Evolutionary conservation across 2,113 vertebrate species (phyloP).

Genomic region (Natator depressus): DNA sequence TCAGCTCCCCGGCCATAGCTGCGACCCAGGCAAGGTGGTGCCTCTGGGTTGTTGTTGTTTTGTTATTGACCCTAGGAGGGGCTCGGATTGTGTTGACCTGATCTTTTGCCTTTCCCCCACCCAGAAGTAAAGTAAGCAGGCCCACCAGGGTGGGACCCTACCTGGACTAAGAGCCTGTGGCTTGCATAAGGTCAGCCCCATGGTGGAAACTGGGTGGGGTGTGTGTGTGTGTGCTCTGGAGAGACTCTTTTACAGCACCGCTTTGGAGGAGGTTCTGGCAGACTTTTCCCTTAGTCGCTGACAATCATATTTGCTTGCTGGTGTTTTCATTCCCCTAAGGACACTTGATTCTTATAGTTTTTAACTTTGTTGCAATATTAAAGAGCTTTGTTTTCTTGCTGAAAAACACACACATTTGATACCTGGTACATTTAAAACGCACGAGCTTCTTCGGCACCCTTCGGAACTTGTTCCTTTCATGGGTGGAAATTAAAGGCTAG

Average conservation of each 20-base stretch:
- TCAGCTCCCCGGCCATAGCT: not conserved
- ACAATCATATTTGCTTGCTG: not conserved
- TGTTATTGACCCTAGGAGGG: no score
- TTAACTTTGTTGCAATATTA: not conserved
- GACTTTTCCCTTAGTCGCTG: accelerated
- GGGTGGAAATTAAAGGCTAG: not conserved
- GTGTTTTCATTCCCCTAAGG: accelerated
- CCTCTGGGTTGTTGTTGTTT: no score
- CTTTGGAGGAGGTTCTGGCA: not conserved
- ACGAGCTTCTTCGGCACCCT: not conserved
- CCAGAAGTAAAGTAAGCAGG: no score
- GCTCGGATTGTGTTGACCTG: no score
- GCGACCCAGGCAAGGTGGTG: no score
- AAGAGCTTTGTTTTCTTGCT: not conserved
- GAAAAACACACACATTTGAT: accelerated
- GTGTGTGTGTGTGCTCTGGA: no score
- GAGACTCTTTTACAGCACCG: not conserved
- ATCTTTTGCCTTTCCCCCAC: no score
- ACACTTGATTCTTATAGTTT: accelerated
- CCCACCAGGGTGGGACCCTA: no score
- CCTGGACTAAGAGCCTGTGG: no score
- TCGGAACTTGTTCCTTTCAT: not conserved
- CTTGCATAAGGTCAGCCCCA: no score
- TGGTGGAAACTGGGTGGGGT: no score
- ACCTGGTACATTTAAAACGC: accelerated